Evolutionary conservation across 2,797 vertebrate genomes (phyloP).

Genomic region (Semaprochilodus insignis): DNA sequence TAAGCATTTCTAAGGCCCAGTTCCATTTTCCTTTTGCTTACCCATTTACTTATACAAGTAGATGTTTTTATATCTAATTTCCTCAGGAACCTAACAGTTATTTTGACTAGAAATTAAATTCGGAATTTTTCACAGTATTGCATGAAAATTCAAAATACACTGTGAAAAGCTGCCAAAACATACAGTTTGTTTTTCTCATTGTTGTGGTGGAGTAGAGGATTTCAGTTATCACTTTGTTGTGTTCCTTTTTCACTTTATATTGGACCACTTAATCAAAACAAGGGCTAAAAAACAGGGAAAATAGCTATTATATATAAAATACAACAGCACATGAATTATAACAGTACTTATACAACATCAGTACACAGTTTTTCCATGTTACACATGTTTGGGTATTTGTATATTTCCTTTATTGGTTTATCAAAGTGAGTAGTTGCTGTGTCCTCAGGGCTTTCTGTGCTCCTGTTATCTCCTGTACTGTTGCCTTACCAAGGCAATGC

Average conservation of each 20-base stretch:
- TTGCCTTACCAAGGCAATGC: conserved; percentile 5
- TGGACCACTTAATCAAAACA: background rate
- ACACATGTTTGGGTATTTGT: conserved; percentile 24
- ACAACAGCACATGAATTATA: background rate
- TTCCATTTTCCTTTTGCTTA: too few species aligned
- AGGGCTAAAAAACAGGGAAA: too few species aligned
- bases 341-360: background rate
- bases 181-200: too few species aligned
- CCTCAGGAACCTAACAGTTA: too few species aligned
- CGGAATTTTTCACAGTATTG: too few species aligned
- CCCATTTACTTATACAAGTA: too few species aligned
- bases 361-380: background rate
- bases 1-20: too few species aligned
- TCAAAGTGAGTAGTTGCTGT: conserved; percentile 15
- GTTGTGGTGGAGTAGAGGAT: background rate
- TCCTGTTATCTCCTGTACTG: conserved; percentile 7
- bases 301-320: background rate
- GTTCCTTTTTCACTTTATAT: background rate
- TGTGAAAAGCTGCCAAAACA: too few species aligned
- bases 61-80: too few species aligned
- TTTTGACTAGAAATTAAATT: too few species aligned
- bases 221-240: background rate
- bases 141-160: too few species aligned
- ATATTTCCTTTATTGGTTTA: conserved; percentile 5
- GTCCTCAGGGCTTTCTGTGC: conserved; percentile 12